Base-by-base conservation (phyloP, 2,797 vertebrate genomes). In the Pipistrellus pipistrellus region DNA sequence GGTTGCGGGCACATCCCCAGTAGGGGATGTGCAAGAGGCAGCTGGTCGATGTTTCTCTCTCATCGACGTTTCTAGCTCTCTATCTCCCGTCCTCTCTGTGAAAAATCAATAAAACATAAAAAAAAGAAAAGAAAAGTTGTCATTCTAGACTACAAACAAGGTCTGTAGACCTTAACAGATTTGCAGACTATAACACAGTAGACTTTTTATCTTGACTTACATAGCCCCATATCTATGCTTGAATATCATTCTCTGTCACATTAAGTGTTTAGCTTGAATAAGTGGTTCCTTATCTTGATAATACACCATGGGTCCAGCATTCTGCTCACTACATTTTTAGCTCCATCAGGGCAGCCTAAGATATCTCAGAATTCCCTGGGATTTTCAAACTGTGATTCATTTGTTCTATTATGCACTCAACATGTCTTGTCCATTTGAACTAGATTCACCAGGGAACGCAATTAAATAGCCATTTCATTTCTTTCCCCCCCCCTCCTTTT, bases 231-330 rank as follows among this genome's bases (percentile, higher is more conserved):
- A 98, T 98, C 98, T 96, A 98, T 99, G 98, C 97, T 98, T 99
- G 98, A 99, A 98, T 99, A 99, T 98, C 98, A 98, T 99, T 99
- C 98, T 99, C 98, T 99, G 98, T 99, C 98, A 98, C 95, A 98
- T 98, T 99, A 99, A 99, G 98, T 98, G 98, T 98, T 98, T 98
- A 98, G 98, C 98, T 98, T 98, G 98, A 98, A 98, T 99, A 99
- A 99, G 98, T 99, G 99, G 98, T 97, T 98, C 97, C 96, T 97
- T 97, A 98, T 99, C 99, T 99, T 98, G 99, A 99, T 98, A 99
- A 99, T 99, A 99, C 98, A 98, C 97, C 98, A 98, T 97, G 97
- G 98, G 98, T 98, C 98, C 98, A 98, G 98, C 98, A 98, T 99
- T 98, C 98, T 98, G 98, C 98, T 99, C 98, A 96, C 98, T 98